phyloP scores from a whole-genome alignment of 2,888 invertebrate genomes.

The Eupithecia tripunctaria region DNA sequence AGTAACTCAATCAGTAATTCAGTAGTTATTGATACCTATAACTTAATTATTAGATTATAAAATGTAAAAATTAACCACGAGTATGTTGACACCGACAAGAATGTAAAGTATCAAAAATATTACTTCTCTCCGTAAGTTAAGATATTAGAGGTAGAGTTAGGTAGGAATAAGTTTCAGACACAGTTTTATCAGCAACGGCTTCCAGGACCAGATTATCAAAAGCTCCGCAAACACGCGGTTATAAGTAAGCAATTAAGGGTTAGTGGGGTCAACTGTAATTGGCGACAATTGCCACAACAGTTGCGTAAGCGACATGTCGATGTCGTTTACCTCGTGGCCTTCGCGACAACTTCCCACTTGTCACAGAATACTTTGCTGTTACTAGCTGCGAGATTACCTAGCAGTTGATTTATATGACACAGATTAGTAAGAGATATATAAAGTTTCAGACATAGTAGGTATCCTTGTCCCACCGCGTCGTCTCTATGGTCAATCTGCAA shows the following conservation, averaged over 20 bases:
- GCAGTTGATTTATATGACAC: background rate
- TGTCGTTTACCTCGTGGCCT: constrained; percentile 79
- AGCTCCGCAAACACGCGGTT: constrained; percentile 38
- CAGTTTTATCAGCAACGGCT: background rate
- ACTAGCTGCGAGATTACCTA: background rate
- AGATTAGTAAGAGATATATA: too few species aligned
- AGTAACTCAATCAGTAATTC: too few species aligned
- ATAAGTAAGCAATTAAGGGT: constrained; percentile 45
- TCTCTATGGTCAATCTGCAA: too few species aligned
- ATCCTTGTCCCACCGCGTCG: too few species aligned
- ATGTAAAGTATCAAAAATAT: background rate
- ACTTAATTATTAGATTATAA: too few species aligned
- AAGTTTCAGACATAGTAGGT: too few species aligned
- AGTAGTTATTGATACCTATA: too few species aligned
- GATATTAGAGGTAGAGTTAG: background rate
- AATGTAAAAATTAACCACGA: background rate
- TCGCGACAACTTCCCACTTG: constrained; percentile 62
- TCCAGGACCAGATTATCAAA: constrained; percentile 40
- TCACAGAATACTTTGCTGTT: constrained; percentile 27
- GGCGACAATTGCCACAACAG: constrained; percentile 52
- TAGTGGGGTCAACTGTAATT: constrained; percentile 58
- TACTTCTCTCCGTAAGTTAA: background rate
- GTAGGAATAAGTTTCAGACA: background rate
- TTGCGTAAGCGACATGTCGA: constrained; percentile 76
- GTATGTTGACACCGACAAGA: background rate